Evolutionary conservation across 2,113 vertebrate genomes (phyloP), one percentile per base, ranked within the genome.

Genomic region (Erythrocercus mccallii): DNA sequence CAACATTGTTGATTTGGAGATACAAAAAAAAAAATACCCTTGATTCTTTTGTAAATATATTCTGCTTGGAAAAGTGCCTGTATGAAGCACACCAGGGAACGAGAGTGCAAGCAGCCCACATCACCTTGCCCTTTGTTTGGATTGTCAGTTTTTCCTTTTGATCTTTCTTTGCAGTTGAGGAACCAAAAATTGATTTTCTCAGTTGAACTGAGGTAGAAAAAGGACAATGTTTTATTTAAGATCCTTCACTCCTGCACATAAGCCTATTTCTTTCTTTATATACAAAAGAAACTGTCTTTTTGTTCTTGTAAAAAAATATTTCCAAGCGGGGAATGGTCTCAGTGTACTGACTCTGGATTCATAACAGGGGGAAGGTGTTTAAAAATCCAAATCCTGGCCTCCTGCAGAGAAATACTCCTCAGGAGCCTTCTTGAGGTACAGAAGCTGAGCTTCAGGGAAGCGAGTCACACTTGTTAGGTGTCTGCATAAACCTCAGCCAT

Each of bases 191-290:
- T 97, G 95, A 98, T 97, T 98, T 97, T 97, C 97, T 97, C 93
- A 95, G 82, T 61, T 95, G 95, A 97, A 92, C 86, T 71, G 68
- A 93, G 84, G 90, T 48, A 93, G 91, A 96, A 94, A 91, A 96
- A 87, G 74, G 89, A 96, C 85, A 83, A 97, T 98, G 92, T 97
- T 97, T 97, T 97, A 98, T 97, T 98, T 98, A 97, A 96, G 92
- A 95, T 91, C 76, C 81, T 94, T 96, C 85, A 50, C 48, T 95
- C 74, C 71, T 8, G 28, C 90, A 93, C 57, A 94, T 95, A 97
- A 94, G 82, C 60, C 64, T 50, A 91, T 94, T 95, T 91, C 78
- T 97, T 96, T 92, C 94, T 95, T 94, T 96, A 95, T 62, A 95
- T 45, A 97, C 77, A 97, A 97, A 97, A 95, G 93, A 96, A 96